Evolutionary conservation across 2,797 vertebrate genomes (phyloP).

Genomic region (Mormyrus proboscirostris): DNA sequence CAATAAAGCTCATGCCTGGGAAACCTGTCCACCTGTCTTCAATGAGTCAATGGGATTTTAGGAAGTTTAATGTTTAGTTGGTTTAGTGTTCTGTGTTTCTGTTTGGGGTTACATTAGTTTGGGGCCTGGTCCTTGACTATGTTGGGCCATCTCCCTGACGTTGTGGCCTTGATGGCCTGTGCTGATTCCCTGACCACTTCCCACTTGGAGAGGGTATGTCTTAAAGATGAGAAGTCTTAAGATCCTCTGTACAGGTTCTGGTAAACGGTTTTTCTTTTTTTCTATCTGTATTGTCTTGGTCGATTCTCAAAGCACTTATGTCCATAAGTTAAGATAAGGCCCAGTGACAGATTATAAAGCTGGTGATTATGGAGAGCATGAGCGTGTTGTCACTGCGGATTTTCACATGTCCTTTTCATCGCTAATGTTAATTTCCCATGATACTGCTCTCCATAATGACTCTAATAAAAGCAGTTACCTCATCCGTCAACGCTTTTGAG

Average conservation of each 20-base stretch:
- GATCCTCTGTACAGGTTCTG: background rate
- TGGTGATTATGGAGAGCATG: background rate
- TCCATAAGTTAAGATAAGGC: background rate
- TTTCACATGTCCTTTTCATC: constrained; percentile 3
- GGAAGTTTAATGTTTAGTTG: background rate
- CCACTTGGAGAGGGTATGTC: background rate
- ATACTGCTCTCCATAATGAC: background rate
- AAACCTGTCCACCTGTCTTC: background rate
- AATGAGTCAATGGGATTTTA: background rate
- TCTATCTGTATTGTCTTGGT: background rate
- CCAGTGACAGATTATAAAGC: background rate
- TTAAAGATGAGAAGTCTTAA: background rate
- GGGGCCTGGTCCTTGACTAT: background rate
- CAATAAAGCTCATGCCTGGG: background rate
- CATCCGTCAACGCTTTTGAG: background rate
- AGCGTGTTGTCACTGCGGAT: background rate
- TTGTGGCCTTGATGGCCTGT: background rate
- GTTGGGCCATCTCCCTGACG: background rate
- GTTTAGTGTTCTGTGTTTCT: background rate
- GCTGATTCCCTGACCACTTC: background rate
- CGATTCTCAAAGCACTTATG: background rate
- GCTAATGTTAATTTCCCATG: constrained; percentile 2
- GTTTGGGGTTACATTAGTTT: background rate
- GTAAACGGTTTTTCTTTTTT: background rate
- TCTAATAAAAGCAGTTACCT: constrained; percentile 18